Conservation (phyloP, 1,140 invertebrate species). For the Stegodyphus dumicola region DNA sequence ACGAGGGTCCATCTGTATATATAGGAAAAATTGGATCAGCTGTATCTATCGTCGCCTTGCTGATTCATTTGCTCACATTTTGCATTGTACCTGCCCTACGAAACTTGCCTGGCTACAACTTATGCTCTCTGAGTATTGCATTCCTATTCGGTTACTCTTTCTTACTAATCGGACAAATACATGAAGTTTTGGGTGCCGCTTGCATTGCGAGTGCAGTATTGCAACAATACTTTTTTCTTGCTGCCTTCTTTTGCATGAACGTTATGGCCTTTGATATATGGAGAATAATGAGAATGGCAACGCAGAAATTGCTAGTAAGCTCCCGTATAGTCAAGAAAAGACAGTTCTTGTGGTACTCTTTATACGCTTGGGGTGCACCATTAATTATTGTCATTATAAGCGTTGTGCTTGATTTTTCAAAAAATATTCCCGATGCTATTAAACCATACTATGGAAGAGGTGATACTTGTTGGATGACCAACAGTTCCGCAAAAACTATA, state of each 20-base stretch:
- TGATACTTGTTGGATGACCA: conserved; percentile 72
- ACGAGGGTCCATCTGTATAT: conserved; percentile 65
- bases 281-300: conserved; percentile 71
- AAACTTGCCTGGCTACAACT: conserved; percentile 72
- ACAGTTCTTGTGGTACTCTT: conserved; percentile 64
- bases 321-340: conserved; percentile 65
- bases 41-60: conserved; percentile 70
- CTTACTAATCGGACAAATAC: conserved; percentile 69
- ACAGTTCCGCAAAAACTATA: conserved; percentile 70
- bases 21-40: conserved; percentile 69
- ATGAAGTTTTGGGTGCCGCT: conserved; percentile 26
- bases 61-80: conserved; percentile 70
- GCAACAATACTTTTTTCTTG: conserved; percentile 72
- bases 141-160: conserved; percentile 69
- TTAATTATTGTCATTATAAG: conserved; percentile 67
- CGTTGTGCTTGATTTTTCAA: conserved; percentile 69
- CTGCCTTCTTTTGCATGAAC: conserved; percentile 75
- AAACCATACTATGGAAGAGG: conserved; percentile 70
- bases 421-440: conserved; percentile 65
- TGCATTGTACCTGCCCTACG: conserved; percentile 69
- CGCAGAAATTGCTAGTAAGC: conserved; percentile 70
- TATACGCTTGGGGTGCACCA: conserved; percentile 67
- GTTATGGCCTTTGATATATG: conserved; percentile 74
- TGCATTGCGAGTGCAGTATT: conserved; percentile 68
- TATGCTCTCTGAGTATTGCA: conserved; percentile 70